phyloP scores from a whole-genome alignment of 1,140 invertebrate genomes.

The Nymphalis io region DNA sequence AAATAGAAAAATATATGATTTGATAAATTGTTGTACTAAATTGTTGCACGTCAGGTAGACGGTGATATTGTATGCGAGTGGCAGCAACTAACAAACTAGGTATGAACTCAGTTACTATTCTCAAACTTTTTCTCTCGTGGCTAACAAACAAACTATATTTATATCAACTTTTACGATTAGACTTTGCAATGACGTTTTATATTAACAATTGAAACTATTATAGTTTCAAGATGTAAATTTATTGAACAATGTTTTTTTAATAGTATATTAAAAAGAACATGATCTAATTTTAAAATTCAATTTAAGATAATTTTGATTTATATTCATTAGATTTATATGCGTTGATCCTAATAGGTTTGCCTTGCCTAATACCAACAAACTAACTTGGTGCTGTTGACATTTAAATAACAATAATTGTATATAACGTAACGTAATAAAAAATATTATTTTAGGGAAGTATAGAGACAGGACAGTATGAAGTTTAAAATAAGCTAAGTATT shows the following conservation, averaged over 20 bases:
- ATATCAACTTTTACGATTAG: slow-evolving; percentile 5
- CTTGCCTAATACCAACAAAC: no score
- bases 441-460: no score
- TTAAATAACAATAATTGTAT: no score
- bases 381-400: no score
- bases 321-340: no score
- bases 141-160: slow-evolving; percentile 1
- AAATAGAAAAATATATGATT: not conserved
- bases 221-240: not conserved
- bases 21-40: slow-evolving; percentile 1
- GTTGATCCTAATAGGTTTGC: no score
- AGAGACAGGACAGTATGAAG: no score
- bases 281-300: not conserved
- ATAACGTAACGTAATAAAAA: no score
- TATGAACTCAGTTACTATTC: slow-evolving; percentile 11
- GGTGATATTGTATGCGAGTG: not conserved
- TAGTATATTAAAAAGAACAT: not conserved
- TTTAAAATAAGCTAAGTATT: no score
- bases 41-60: not conserved
- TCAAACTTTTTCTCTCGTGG: slow-evolving; percentile 1
- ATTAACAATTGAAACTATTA: not conserved
- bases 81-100: slow-evolving; percentile 6
- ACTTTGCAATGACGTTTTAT: not conserved
- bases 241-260: not conserved
- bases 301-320: no score